Evolutionary conservation across 37 sponge, comb jelly and placozoan genomes (phyloP).

Genomic region (Chondrosia reniformis): DNA sequence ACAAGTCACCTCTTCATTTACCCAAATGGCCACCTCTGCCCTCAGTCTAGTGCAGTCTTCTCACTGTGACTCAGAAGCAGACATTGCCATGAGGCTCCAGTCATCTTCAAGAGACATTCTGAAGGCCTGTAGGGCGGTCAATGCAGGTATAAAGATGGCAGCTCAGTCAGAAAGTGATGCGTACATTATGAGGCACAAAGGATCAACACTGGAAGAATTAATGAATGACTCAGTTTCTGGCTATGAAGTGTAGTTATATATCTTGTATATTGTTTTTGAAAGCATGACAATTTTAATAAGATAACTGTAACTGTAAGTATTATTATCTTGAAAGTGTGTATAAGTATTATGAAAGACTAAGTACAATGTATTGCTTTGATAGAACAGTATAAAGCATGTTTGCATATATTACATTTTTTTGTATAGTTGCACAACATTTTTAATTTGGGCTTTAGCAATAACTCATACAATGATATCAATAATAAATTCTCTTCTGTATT

Average conservation of each 20-base stretch:
- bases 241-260: neutral
- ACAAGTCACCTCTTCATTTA: conserved; percentile 15
- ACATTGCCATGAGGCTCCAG: conserved; percentile 27
- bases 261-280: neutral
- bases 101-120: conserved; percentile 30
- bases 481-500: too few species aligned
- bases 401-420: too few species aligned
- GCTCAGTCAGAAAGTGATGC: neutral
- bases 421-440: too few species aligned
- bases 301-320: too few species aligned
- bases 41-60: conserved; percentile 24
- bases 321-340: neutral
- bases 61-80: neutral
- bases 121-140: conserved; percentile 28
- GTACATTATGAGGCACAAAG: neutral
- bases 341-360: too few species aligned
- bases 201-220: neutral
- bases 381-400: too few species aligned
- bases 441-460: too few species aligned
- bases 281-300: too few species aligned
- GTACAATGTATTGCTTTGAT: too few species aligned
- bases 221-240: conserved; percentile 13
- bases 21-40: conserved; percentile 33
- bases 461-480: too few species aligned
- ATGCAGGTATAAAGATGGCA: neutral